Conservation (phyloP, 2,113 vertebrate genomes). For the Brachionichthys hirsutus region DNA sequence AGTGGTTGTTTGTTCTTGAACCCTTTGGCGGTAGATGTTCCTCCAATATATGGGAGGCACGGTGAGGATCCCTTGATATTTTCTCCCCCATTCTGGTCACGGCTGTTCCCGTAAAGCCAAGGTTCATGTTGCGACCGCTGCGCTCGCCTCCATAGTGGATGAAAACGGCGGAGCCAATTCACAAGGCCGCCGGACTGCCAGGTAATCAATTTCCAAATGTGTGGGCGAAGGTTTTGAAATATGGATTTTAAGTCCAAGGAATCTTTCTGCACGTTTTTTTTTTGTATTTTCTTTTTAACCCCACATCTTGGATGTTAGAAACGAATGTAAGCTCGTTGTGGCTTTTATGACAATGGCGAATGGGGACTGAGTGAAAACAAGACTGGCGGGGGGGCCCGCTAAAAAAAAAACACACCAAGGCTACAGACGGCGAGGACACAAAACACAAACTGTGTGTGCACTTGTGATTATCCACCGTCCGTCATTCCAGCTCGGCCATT, state of each 20-base stretch:
- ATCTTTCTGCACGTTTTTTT: background rate
- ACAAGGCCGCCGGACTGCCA: conserved; percentile 8
- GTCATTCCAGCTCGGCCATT: conserved; percentile 10
- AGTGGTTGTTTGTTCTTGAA: conserved; percentile 51
- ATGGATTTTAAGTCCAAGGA: conserved; percentile 11
- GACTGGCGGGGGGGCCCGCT: background rate
- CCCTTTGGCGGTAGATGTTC: conserved; percentile 43
- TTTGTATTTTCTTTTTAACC: background rate
- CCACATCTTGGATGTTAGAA: conserved; percentile 5
- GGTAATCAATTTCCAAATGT: conserved; percentile 35
- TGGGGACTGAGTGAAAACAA: conserved; percentile 23
- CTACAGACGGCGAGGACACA: conserved; percentile 7
- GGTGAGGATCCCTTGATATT: conserved; percentile 24
- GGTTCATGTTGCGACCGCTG: conserved; percentile 67
- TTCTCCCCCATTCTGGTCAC: conserved; percentile 22
- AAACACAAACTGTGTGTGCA: background rate
- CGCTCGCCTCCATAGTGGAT: conserved; percentile 31
- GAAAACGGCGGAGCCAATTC: conserved; percentile 42
- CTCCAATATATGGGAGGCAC: conserved; percentile 40
- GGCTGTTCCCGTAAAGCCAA: conserved; percentile 57
- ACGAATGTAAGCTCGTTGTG: conserved; percentile 29
- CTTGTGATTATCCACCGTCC: too few species aligned
- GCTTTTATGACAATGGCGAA: conserved; percentile 33
- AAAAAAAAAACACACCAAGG: conserved; percentile 26
- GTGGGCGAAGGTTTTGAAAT: conserved; percentile 22